Base-by-base conservation (phyloP, 2,797 vertebrate genomes). In the Adelosebastes latens region DNA sequence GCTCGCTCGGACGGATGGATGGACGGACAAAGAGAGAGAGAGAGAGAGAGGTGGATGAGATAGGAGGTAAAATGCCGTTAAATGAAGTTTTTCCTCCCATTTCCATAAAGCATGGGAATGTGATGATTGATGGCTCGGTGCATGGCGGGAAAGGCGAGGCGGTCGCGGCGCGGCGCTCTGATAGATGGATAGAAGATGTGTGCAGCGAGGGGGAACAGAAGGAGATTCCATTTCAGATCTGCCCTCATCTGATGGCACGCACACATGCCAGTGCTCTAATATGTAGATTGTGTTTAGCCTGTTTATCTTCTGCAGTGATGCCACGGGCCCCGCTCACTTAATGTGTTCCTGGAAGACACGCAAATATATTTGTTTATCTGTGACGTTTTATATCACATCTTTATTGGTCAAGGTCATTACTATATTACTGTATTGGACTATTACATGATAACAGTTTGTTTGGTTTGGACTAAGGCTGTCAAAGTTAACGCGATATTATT, bases 211-310 rank as follows among this genome's bases (percentile, higher is more conserved):
- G 60, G 90, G 88, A 94, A 93, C 90, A 75, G 86, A 75, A 69
- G 79, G 72, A 91, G 88, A 93, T 93, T 87, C 90, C 83, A 92
- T 93, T 93, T 93, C 89, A 90, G 90, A 92, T 91, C 83, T 79
- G 78, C 71, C 62, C 72, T 81, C 85, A 89, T 85, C 86, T 86
- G 86, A 90, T 84, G 82, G 14, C 83, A 67, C 46, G 32, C 24
- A 14, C 68, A 69, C 66, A 69, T 58, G 77, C 72, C 72, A 20
- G 5, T 70, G 84, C 88, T 90, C 81, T 76, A 82, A 86, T 92
- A 93, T 93, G 91, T 81, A 93, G 90, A 94, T 90, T 82, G 85
- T 89, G 82, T 90, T 91, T 74, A 24, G 80, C 74, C 67, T 87
- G 39, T 42, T 93, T 91, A 91, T 93, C 89, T 90, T 82, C 66